Evolutionary conservation across 2,113 vertebrate species (phyloP), one percentile per base, ranked within the genome.

Genomic region (Pangasianodon hypophthalmus): DNA sequence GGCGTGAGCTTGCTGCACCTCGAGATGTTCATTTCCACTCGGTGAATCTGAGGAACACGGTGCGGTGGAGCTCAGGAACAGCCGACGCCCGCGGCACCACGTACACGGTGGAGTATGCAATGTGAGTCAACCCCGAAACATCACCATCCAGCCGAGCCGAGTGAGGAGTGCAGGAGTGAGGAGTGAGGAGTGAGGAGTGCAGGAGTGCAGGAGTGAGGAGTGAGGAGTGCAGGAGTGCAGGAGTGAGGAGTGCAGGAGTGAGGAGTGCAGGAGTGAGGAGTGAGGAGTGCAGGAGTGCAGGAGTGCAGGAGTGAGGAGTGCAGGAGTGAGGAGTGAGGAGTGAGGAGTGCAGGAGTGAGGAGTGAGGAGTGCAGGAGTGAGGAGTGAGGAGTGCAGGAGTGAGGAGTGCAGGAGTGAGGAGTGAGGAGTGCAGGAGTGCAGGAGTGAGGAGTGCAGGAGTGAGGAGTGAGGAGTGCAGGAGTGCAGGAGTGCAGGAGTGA

Each of bases 51-150:
- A 97, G 93, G 93, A 99, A 99, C 89, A 41, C 95, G 9, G 93
- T 99, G 52, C 94, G 93, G 0, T 99, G 98, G 98, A 92, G 85
- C 62, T 95, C 96, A 54, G 97, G 96, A 84, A 92, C 94, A 21
- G 88, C 90, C 60, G 92, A 94, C 0, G 92, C 69, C 10, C 62
- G 79, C 0, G 94, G 92, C 85, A 94, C 96, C 0, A 89, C 87
- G 75, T 99, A 97, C 71, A 96, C 91, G 0, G 97, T 98, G 90
- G 94, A 97, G 88, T 99, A 98, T 90, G 95, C 95, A 82, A 96
- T 97, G 98, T 99, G 94, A 97, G 98, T 89, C 44, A 52, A 73
- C n/a, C 44, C 32, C 26, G 46, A 50, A 26, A 64, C 10, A 52
- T 29, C 50, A 37, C 9, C 0, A 7, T 50, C 46, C 18, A 44